phyloP scores from a whole-genome alignment of 35 echinoderm and acorn worm species.

The Eucidaris tribuloides region DNA sequence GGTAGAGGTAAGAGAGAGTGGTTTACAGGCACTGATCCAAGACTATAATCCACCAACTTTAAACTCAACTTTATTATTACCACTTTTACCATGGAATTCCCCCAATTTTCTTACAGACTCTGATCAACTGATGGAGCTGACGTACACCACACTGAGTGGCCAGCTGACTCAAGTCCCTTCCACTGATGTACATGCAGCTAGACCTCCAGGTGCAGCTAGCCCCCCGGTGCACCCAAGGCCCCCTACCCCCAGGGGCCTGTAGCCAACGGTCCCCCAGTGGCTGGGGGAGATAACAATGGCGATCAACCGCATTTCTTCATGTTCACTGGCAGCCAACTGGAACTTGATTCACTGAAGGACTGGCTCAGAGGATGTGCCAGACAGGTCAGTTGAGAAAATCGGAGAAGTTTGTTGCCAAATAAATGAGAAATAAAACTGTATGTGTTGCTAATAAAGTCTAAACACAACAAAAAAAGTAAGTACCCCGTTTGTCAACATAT shows the following conservation, averaged over 20 bases:
- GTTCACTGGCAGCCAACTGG: slow-evolving; percentile 67
- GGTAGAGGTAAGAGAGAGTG: too few species aligned
- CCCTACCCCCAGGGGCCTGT: neutral
- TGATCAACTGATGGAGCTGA: slow-evolving; percentile 73
- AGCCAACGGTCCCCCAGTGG: slow-evolving; percentile 21
- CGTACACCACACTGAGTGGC: slow-evolving; percentile 65
- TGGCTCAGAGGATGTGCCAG: slow-evolving; percentile 85
- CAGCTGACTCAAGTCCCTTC: slow-evolving; percentile 44
- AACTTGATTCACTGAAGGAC: slow-evolving; percentile 49
- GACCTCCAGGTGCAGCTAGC: slow-evolving; percentile 44
- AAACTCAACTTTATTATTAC: too few species aligned
- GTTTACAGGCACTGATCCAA: too few species aligned
- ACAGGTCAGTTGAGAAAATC: slow-evolving; percentile 76
- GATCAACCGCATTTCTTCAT: slow-evolving; percentile 39
- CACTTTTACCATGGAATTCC: too few species aligned
- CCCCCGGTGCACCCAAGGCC: neutral
- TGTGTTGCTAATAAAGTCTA: too few species aligned
- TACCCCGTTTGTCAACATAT: too few species aligned
- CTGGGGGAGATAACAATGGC: slow-evolving; percentile 41
- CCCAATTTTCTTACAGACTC: slow-evolving; percentile 57
- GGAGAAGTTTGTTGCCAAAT: too few species aligned
- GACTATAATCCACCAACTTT: too few species aligned
- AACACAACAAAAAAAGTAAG: too few species aligned
- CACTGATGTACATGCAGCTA: slow-evolving; percentile 15
- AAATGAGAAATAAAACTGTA: too few species aligned